Evolutionary conservation across 2,113 vertebrate genomes (phyloP).

Genomic region (Desmodus rotundus): DNA sequence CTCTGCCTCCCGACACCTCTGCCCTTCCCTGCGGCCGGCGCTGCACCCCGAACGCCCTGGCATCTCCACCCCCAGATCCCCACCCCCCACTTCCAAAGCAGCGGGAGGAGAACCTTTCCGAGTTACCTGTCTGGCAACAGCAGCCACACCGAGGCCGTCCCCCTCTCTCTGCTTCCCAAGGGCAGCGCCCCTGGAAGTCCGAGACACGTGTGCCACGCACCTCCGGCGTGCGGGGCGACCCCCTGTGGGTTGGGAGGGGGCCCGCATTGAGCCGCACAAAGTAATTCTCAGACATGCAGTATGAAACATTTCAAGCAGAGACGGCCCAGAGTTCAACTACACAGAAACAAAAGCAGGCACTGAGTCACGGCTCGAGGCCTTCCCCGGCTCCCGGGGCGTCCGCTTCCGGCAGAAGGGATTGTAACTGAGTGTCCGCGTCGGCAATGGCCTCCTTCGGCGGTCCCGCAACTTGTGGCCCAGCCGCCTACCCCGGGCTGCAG

Average conservation of each 20-base stretch:
- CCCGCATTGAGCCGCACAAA: neutral
- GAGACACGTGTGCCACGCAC: neutral
- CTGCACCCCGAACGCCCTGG: neutral
- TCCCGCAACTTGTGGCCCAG: neutral
- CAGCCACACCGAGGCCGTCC: neutral
- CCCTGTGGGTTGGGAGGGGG: neutral
- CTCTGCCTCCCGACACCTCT: neutral
- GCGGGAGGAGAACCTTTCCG: neutral
- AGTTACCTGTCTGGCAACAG: neutral
- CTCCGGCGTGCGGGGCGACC: neutral
- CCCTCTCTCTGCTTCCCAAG: neutral
- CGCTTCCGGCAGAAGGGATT: neutral
- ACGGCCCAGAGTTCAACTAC: neutral
- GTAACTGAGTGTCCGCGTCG: neutral
- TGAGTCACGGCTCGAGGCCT: conserved; percentile 75
- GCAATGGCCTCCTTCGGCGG: neutral
- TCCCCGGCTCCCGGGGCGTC: neutral
- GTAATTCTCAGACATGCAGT: neutral
- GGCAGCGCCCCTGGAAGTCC: neutral
- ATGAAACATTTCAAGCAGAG: conserved; percentile 3
- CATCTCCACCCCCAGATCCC: neutral
- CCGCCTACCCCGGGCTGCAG: neutral
- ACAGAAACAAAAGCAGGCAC: conserved; percentile 46
- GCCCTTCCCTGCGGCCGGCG: neutral
- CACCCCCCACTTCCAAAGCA: neutral